Conservation (phyloP, 1,140 invertebrate species). For the Harpegnathos saltator region DNA sequence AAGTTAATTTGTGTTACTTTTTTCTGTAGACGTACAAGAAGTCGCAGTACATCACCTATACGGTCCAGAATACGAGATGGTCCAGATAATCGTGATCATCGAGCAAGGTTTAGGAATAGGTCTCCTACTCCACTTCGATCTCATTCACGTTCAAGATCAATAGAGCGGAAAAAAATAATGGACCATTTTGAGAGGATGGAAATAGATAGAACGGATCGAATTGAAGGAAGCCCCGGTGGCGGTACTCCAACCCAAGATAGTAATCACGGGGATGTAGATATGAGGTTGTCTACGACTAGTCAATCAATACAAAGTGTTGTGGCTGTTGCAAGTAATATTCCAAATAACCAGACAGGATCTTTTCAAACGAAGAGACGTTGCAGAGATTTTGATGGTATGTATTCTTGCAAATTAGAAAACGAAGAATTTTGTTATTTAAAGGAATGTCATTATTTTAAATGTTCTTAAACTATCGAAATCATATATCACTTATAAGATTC, state of each 20-base stretch:
- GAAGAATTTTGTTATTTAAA: background rate
- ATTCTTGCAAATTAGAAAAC: background rate
- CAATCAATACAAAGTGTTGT: slow-evolving; percentile 87
- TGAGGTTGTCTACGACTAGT: slow-evolving; percentile 86
- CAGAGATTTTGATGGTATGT: slow-evolving; percentile 90
- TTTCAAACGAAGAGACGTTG: slow-evolving; percentile 88
- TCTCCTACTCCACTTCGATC: slow-evolving; percentile 85
- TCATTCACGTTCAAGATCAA: slow-evolving; percentile 82
- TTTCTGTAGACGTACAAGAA: slow-evolving; percentile 79
- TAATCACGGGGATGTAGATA: slow-evolving; percentile 88
- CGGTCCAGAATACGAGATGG: slow-evolving; percentile 82
- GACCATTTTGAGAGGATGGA: slow-evolving; percentile 81
- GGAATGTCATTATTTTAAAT: slow-evolving; percentile 16
- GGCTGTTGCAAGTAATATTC: slow-evolving; percentile 78
- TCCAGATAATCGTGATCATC: slow-evolving; percentile 80
- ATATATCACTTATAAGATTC: too few species aligned
- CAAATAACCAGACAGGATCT: slow-evolving; percentile 78
- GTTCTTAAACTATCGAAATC: background rate
- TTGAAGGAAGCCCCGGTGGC: slow-evolving; percentile 81
- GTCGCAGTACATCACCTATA: slow-evolving; percentile 83
- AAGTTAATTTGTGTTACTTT: background rate
- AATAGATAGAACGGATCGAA: slow-evolving; percentile 74
- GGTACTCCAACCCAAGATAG: slow-evolving; percentile 88
- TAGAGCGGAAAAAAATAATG: slow-evolving; percentile 80
- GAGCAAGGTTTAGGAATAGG: slow-evolving; percentile 86